Percentiles rank a stretch among this genome's conserved stretches.
phyloP scores from a whole-genome alignment of 2,888 invertebrate species.

The Corbicula japonica region DNA sequence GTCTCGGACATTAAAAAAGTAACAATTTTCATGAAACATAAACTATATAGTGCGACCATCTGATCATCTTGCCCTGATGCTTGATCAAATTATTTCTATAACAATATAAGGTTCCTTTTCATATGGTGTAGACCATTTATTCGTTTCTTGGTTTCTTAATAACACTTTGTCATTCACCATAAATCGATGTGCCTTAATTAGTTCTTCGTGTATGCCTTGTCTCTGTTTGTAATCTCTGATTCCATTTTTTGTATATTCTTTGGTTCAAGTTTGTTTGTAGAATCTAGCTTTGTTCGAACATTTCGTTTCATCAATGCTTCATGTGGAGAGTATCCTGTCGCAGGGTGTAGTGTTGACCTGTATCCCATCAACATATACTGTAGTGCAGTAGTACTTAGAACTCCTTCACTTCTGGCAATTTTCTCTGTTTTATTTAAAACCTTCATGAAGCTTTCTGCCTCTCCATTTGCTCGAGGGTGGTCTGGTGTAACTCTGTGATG shows the following conservation, averaged over 20 bases:
- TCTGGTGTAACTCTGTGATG: slow-evolving; percentile 53
- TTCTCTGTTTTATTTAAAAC: slow-evolving; percentile 47
- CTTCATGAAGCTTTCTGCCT: slow-evolving; percentile 54
- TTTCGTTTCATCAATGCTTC: slow-evolving; percentile 30
- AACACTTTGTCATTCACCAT: slow-evolving; percentile 38
- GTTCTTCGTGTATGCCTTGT: slow-evolving; percentile 2
- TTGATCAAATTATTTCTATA: slow-evolving; percentile 33
- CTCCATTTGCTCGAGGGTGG: slow-evolving; percentile 56
- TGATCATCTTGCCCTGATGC: slow-evolving; percentile 32
- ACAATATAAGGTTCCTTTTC: slow-evolving; percentile 43
- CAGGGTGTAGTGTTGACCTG: slow-evolving; percentile 53
- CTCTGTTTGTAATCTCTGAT: neutral
- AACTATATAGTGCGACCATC: slow-evolving; percentile 27
- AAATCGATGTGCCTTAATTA: slow-evolving; percentile 18
- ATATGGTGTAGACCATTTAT: slow-evolving; percentile 48
- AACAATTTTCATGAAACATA: too few species aligned
- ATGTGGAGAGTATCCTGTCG: slow-evolving; percentile 48
- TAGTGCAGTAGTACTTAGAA: slow-evolving; percentile 20
- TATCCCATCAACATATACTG: slow-evolving; percentile 55
- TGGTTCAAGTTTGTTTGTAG: neutral
- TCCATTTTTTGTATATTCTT: neutral
- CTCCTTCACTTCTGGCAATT: slow-evolving; percentile 29
- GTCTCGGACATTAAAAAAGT: too few species aligned
- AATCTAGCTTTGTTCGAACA: slow-evolving; percentile 44
- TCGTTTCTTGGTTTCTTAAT: slow-evolving; percentile 29